These are phyloP conservation scores for Orthonevra nobilis DNA, from an alignment of 2,888 invertebrate genomes.

Conservation along the genomic window DNA sequence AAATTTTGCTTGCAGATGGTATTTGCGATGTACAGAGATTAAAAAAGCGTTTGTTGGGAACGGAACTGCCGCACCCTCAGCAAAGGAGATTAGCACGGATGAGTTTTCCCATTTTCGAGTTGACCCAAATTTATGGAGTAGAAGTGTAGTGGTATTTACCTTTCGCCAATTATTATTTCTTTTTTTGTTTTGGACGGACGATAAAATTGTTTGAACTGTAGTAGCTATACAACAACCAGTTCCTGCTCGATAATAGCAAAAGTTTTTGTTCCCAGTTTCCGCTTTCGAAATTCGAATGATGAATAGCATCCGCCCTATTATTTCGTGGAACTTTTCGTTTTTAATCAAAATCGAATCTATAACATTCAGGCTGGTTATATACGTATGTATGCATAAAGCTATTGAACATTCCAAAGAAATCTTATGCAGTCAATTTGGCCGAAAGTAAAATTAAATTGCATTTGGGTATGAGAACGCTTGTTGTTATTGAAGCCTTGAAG, in stretches of 20 bases:
- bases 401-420: too few relatives aligned
- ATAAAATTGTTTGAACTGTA: slow-evolving; percentile 37
- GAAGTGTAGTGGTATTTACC: slow-evolving; percentile 39
- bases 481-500: too few relatives aligned
- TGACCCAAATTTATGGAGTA: slow-evolving; percentile 51
- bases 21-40: slow-evolving; percentile 42
- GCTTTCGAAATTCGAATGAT: slow-evolving; percentile 50
- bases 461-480: too few relatives aligned
- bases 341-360: neutral
- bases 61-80: slow-evolving; percentile 3
- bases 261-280: slow-evolving; percentile 54
- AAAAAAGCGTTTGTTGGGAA: slow-evolving; percentile 31
- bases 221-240: slow-evolving; percentile 32
- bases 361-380: too few relatives aligned
- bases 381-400: too few relatives aligned
- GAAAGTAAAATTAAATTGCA: too few relatives aligned
- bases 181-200: slow-evolving; percentile 24
- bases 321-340: slow-evolving; percentile 6
- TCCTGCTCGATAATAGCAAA: slow-evolving; percentile 59
- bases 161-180: slow-evolving; percentile 49
- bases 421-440: too few relatives aligned
- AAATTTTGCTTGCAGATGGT: slow-evolving; percentile 37
- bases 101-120: slow-evolving; percentile 46
- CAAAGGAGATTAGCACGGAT: slow-evolving; percentile 48
- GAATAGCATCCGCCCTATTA: slow-evolving; percentile 31